Percentiles rank a stretch among this genome's conserved stretches.
Conservation (phyloP, 2,888 invertebrate genomes). For the Polydrusus tereticollis region DNA sequence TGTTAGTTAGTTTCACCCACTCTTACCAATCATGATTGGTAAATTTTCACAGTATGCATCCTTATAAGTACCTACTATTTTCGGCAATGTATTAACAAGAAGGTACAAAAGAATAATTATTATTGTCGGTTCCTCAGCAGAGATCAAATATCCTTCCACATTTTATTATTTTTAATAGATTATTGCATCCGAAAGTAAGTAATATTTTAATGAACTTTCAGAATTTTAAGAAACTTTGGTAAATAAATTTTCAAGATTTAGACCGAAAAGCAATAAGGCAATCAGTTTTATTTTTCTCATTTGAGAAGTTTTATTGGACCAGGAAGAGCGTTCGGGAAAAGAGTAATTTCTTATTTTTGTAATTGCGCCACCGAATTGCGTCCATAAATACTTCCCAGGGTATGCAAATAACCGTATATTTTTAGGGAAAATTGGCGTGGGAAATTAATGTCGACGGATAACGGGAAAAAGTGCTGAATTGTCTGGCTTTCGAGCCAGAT, state of each 20-base stretch:
- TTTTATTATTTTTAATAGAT: too few species aligned
- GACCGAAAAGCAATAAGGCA: slow-evolving; percentile 41
- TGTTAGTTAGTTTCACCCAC: too few species aligned
- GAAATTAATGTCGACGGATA: slow-evolving; percentile 47
- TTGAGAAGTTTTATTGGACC: slow-evolving; percentile 45
- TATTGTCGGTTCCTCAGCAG: too few species aligned
- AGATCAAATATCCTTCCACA: too few species aligned
- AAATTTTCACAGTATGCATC: too few species aligned
- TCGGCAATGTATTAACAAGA: too few species aligned
- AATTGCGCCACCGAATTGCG: slow-evolving; percentile 48
- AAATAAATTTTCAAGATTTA: slow-evolving; percentile 37
- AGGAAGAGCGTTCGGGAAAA: slow-evolving; percentile 29
- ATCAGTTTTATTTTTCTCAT: slow-evolving; percentile 46
- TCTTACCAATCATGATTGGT: too few species aligned
- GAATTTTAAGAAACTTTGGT: too few species aligned
- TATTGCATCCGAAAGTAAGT: too few species aligned
- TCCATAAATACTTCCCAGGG: slow-evolving; percentile 48
- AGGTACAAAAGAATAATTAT: too few species aligned
- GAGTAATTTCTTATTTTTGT: slow-evolving; percentile 49
- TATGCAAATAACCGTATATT: slow-evolving; percentile 50
- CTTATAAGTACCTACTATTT: too few species aligned
- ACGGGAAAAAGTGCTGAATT: slow-evolving; percentile 46
- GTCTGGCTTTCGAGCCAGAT: slow-evolving; percentile 30
- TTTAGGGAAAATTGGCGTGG: slow-evolving; percentile 47
- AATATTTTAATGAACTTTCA: too few species aligned